phyloP scores from a whole-genome alignment of 1,140 invertebrate genomes.

The Phocides pigmalion region DNA sequence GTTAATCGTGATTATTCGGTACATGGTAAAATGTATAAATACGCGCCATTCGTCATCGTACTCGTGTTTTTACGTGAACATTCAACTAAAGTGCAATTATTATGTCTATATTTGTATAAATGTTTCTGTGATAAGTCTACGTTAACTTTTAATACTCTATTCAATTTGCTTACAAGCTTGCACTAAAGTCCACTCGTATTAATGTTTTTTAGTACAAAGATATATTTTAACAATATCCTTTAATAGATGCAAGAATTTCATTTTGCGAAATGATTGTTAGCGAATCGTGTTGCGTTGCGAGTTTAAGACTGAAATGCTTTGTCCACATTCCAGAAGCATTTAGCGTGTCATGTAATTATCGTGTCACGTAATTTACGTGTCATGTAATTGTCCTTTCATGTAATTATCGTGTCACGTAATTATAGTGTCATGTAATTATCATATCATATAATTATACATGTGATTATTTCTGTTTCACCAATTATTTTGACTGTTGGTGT shows the following conservation, averaged over 20 bases:
- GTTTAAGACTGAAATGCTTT: constrained; percentile 23
- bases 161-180: not conserved
- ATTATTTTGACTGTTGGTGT: constrained; percentile 21
- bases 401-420: not conserved
- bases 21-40: too few relatives aligned
- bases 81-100: constrained; percentile 11
- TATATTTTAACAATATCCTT: not conserved
- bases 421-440: too few relatives aligned
- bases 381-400: constrained; percentile 5
- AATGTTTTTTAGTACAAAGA: constrained; percentile 5
- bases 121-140: constrained; percentile 22
- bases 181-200: constrained; percentile 1
- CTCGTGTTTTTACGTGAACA: too few relatives aligned
- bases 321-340: constrained; percentile 10
- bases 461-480: too few relatives aligned
- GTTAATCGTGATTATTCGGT: too few relatives aligned
- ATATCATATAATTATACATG: too few relatives aligned
- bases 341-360: not conserved
- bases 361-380: not conserved
- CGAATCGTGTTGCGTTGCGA: too few relatives aligned
- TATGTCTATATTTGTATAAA: constrained; percentile 3
- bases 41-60: too few relatives aligned
- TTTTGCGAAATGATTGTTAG: too few relatives aligned
- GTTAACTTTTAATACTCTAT: constrained; percentile 5
- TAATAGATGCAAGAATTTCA: too few relatives aligned